Conservation (phyloP, 2,888 invertebrate species). For the Colostygia pectinataria region DNA sequence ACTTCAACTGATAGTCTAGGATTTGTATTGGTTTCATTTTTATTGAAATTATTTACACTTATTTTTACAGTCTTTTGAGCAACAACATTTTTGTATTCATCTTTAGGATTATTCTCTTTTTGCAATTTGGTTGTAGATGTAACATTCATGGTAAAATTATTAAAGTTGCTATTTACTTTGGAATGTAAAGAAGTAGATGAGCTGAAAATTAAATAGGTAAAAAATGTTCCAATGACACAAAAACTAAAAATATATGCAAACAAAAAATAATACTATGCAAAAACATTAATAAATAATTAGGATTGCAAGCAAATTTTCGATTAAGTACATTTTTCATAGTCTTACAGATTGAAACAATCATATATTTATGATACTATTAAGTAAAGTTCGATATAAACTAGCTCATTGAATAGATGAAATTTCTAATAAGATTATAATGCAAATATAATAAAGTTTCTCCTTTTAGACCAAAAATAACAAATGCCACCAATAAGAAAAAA, state of each 20-base stretch:
- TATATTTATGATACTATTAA: too few species aligned
- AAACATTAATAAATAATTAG: too few species aligned
- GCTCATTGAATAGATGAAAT: too few species aligned
- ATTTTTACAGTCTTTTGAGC: constrained; percentile 56
- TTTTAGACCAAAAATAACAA: not conserved
- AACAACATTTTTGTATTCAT: constrained; percentile 49
- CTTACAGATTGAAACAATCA: too few species aligned
- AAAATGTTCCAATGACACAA: constrained; percentile 28
- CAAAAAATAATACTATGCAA: too few species aligned
- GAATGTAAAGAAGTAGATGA: constrained; percentile 60
- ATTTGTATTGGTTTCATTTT: constrained; percentile 37
- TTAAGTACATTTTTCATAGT: too few species aligned
- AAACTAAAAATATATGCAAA: constrained; percentile 4
- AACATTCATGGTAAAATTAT: constrained; percentile 41
- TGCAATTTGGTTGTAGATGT: constrained; percentile 50
- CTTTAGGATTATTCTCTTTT: constrained; percentile 68
- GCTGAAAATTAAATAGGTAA: constrained; percentile 53
- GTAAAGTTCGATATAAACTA: too few species aligned
- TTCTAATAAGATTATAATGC: too few species aligned
- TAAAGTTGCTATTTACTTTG: constrained; percentile 48
- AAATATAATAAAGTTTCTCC: too few species aligned
- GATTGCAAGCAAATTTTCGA: too few species aligned
- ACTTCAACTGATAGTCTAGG: constrained; percentile 58
- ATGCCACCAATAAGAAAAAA: not conserved
- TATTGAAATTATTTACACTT: constrained; percentile 53